Percentiles rank a stretch among this genome's conserved stretches.
Conservation (phyloP, 2,888 invertebrate species). For the Eupithecia pulchellata region DNA sequence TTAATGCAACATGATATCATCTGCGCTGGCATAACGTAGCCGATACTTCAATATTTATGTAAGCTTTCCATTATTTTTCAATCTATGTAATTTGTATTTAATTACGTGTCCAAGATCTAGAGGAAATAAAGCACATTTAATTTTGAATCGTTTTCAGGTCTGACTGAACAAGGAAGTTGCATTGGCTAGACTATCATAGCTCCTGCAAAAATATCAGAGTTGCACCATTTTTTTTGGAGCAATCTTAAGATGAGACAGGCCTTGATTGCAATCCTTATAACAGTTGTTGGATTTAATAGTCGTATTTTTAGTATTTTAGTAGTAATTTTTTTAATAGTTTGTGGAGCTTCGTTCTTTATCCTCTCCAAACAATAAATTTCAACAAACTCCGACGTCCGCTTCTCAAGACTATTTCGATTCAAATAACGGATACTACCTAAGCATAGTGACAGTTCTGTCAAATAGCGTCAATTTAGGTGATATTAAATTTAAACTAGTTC, state of each 20-base stretch:
- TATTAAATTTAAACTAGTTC: not conserved
- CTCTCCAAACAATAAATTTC: not conserved
- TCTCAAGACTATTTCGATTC: not conserved
- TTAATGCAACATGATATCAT: not conserved
- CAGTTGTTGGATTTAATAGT: no score
- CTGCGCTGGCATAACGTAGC: not conserved
- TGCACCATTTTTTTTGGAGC: not conserved
- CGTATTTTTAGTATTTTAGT: not conserved
- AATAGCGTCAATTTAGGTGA: not conserved
- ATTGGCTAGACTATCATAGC: no score
- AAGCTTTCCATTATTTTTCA: not conserved
- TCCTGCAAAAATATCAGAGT: not conserved
- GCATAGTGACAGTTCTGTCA: not conserved
- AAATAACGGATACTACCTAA: not conserved
- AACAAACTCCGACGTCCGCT: not conserved
- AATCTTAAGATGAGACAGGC: not conserved
- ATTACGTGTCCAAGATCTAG: no score
- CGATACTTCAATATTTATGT: not conserved
- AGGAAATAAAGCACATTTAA: no score
- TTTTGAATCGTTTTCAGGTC: not conserved
- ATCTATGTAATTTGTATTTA: no score
- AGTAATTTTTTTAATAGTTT: not conserved
- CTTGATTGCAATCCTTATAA: not conserved
- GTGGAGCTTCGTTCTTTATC: no score
- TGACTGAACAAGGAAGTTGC: not conserved